phyloP scores from a whole-genome alignment of 2,797 vertebrate species.

The Etheostoma perlongum region DNA sequence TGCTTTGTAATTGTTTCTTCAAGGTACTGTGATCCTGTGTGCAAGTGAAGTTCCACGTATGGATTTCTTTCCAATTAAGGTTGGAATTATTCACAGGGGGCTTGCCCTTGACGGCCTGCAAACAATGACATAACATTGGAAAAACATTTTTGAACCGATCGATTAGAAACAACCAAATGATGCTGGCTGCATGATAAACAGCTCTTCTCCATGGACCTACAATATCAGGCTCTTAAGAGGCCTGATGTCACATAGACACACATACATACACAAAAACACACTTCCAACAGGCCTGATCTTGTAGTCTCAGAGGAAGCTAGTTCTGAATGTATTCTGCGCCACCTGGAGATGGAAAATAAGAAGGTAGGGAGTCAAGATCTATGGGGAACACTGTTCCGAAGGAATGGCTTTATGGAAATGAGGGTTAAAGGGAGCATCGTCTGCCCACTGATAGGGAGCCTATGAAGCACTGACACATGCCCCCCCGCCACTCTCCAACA shows the following conservation, averaged over 20 bases:
- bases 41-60: slow-evolving; percentile 79
- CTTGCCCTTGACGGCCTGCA: slow-evolving; percentile 77
- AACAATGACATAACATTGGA: slow-evolving; percentile 85
- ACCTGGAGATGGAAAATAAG: slow-evolving; percentile 59
- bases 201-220: slow-evolving; percentile 54
- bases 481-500: slow-evolving; percentile 63
- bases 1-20: slow-evolving; percentile 83
- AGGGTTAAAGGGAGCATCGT: slow-evolving; percentile 81
- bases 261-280: slow-evolving; percentile 35
- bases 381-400: slow-evolving; percentile 76
- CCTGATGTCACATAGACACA: slow-evolving; percentile 65
- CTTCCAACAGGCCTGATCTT: slow-evolving; percentile 32
- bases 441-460: slow-evolving; percentile 77
- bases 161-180: slow-evolving; percentile 80
- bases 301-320: slow-evolving; percentile 45
- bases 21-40: slow-evolving; percentile 71
- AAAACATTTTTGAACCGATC: slow-evolving; percentile 83
- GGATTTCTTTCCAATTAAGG: slow-evolving; percentile 84
- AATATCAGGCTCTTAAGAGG: slow-evolving; percentile 66
- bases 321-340: slow-evolving; percentile 53
- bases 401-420: slow-evolving; percentile 85
- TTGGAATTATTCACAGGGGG: slow-evolving; percentile 82
- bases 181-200: slow-evolving; percentile 79
- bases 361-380: slow-evolving; percentile 63
- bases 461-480: slow-evolving; percentile 77